These are phyloP conservation scores for Bubo blakistoni DNA, from an alignment of 2,113 vertebrate genomes.

Conservation along the genomic window DNA sequence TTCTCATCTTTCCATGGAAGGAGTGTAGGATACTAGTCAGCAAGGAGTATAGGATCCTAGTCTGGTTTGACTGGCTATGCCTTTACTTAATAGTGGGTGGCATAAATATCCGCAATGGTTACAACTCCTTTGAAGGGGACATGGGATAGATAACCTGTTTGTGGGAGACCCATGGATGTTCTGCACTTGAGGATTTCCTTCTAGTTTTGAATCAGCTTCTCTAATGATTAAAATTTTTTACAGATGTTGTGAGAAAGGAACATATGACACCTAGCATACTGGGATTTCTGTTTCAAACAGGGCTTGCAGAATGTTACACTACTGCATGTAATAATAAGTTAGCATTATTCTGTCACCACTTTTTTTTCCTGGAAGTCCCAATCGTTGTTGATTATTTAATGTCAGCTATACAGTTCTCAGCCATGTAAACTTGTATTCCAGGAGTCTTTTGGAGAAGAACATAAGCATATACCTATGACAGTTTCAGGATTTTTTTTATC, in stretches of 20 bases:
- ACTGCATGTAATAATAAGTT: not conserved
- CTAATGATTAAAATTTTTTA: not conserved
- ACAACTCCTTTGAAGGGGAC: not conserved
- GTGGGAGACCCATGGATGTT: not conserved
- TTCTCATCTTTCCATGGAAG: not conserved
- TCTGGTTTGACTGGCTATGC: not conserved
- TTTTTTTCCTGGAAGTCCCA: not conserved
- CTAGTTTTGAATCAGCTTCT: not conserved
- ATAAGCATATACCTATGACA: not conserved
- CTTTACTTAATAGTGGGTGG: not conserved
- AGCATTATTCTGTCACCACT: not conserved
- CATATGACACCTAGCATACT: fast-evolving
- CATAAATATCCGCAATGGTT: not conserved
- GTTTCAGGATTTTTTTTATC: not conserved
- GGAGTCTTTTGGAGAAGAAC: not conserved
- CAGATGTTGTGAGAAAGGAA: not conserved
- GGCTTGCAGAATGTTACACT: not conserved
- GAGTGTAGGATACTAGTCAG: not conserved
- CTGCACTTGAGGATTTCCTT: not conserved
- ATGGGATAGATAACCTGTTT: not conserved
- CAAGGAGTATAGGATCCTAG: not conserved
- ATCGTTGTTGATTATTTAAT: not conserved
- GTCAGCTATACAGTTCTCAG: not conserved
- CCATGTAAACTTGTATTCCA: not conserved
- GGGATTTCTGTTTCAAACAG: not conserved